Base-by-base conservation (phyloP, 2,797 vertebrate species). In the Balearica regulorum region DNA sequence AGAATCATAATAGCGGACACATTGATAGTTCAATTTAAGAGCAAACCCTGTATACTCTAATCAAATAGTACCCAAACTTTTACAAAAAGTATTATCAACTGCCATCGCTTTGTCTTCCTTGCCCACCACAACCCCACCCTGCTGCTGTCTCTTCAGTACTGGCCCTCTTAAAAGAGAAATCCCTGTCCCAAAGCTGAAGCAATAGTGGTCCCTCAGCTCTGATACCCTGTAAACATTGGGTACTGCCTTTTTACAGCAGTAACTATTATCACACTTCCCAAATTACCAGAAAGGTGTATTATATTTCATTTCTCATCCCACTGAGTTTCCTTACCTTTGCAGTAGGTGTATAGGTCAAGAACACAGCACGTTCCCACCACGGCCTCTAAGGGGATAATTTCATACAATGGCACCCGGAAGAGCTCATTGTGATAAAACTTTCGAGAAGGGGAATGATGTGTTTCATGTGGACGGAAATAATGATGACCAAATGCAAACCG, bases 401-500 rank as follows among this genome's bases (percentile, higher is more conserved):
- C 99, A 13, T 99, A 99, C 9, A 99, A 97, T 0, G 99, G 99
- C 97, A 99, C 99, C 57, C 99, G 98, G 98, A 99, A 99, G 5
- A 99, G 98, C 97, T 99, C 99, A 5, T 99, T 99, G 96, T 99
- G 99, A 94, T 99, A 99, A 96, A 99, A 99, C 39, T 98, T 98
- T 0, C 98, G 98, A 2, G 98, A 98, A 0, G 98, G 98, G 39
- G 98, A 98, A 57, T 99, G 99, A 94, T 99, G 99, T 0, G 99
- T 99, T 98, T 99, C 99, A 1, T 99, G 99, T 3, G 99, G 99
- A 88, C 99, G 99, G 98, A 99, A 99, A 95, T 99, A 99, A 96
- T 99, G 99, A 95, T 99, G 99, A 85, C 99, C 99, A 53, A 99
- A 99, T 65, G 99, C 99, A 87, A 99, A 99, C 24, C 99, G 98